phyloP scores from a whole-genome alignment of 2,888 invertebrate genomes.

The Meloe dianella region DNA sequence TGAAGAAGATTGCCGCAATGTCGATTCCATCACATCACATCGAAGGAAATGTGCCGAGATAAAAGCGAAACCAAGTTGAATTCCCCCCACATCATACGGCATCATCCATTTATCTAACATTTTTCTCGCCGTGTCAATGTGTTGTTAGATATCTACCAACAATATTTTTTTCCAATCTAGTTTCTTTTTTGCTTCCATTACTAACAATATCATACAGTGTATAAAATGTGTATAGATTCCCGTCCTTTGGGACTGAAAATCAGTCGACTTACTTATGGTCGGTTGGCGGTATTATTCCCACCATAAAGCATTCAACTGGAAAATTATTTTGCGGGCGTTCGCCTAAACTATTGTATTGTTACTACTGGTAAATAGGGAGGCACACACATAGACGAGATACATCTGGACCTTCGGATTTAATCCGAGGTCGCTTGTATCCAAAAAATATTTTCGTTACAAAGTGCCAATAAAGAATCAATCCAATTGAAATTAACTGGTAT shows the following conservation, averaged over 20 bases:
- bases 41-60: conserved; percentile 24
- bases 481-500: conserved; percentile 10
- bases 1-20: conserved; percentile 34
- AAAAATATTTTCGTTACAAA: conserved; percentile 33
- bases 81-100: not conserved
- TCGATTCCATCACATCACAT: conserved; percentile 48
- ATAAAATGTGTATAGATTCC: not conserved
- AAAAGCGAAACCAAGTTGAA: conserved; percentile 29
- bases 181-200: not conserved
- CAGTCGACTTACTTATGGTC: conserved; percentile 51
- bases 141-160: not conserved
- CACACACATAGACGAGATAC: conserved; percentile 31
- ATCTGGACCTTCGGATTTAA: conserved; percentile 4
- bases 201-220: not conserved
- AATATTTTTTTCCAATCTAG: not conserved
- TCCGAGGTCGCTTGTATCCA: conserved; percentile 12
- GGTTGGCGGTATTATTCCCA: conserved; percentile 55
- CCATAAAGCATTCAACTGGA: conserved; percentile 52
- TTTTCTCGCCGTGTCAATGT: not conserved
- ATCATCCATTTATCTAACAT: not conserved
- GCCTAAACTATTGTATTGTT: conserved; percentile 53
- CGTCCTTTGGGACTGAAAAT: conserved; percentile 20
- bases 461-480: not conserved
- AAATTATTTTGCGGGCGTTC: conserved; percentile 60
- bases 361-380: conserved; percentile 37